These are phyloP conservation scores for Nycticebus coucang DNA, from an alignment of 2,113 vertebrate genomes.

Conservation along the genomic window DNA sequence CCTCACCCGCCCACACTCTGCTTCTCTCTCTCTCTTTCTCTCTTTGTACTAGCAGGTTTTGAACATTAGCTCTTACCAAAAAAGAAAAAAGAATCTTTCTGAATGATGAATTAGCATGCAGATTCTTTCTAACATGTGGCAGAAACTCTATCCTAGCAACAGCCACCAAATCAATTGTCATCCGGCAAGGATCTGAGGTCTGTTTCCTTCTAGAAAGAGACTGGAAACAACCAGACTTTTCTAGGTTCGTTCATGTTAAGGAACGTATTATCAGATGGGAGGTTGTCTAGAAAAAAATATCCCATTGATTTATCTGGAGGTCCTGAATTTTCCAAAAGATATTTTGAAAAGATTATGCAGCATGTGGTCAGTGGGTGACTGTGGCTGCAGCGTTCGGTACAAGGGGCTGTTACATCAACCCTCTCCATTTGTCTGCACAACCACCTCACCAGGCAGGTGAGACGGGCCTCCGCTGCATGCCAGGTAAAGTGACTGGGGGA, in stretches of 20 bases:
- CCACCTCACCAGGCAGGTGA: fast-evolving
- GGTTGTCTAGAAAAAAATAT: not conserved
- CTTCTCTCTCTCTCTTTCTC: not conserved
- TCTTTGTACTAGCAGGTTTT: conserved; percentile 59
- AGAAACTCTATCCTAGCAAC: conserved; percentile 66
- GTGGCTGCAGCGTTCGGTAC: fast-evolving
- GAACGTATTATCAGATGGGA: not conserved
- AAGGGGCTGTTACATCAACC: fast-evolving
- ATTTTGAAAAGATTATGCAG: too few species aligned
- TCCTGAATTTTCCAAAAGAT: not conserved
- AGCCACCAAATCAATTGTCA: not conserved
- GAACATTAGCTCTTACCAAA: conserved; percentile 58
- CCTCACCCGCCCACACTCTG: not conserved
- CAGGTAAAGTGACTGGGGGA: not conserved
- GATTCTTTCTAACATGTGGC: not conserved
- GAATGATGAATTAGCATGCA: conserved; percentile 63
- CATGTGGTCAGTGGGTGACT: not conserved
- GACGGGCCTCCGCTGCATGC: too few species aligned
- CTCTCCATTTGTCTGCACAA: too few species aligned
- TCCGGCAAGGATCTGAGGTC: not conserved
- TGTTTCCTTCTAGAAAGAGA: not conserved
- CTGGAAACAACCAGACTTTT: not conserved
- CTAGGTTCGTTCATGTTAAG: not conserved
- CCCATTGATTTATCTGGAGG: not conserved
- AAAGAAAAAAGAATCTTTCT: conserved; percentile 5